A percentile compares a stretch with the other conserved stretches of the same genome.
Conservation (phyloP, 2,797 vertebrate species). For the Rhyacichthys aspro region DNA sequence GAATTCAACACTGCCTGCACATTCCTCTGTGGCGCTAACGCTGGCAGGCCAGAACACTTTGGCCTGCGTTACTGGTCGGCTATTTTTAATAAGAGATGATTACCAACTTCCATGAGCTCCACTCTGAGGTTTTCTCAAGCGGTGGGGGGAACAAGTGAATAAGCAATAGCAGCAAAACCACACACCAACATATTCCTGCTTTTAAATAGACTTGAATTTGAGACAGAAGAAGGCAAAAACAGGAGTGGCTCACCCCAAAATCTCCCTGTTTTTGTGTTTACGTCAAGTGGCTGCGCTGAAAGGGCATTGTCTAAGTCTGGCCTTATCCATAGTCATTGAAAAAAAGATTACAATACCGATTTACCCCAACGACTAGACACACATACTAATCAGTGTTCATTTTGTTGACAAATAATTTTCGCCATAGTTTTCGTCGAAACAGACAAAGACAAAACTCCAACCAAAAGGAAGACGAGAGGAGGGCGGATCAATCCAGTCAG, state of each 20-base stretch:
- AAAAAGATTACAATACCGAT: too few relatives aligned
- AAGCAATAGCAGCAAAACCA: conserved; percentile 41
- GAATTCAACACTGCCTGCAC: conserved; percentile 22
- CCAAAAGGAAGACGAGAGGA: too few relatives aligned
- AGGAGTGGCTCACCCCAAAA: conserved; percentile 8
- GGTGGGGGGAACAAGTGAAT: conserved; percentile 25
- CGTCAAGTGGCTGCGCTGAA: not conserved
- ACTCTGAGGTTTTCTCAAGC: conserved; percentile 46
- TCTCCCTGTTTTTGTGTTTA: conserved; percentile 24
- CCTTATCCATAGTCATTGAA: not conserved
- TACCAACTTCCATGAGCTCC: conserved; percentile 45
- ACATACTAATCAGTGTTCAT: too few relatives aligned
- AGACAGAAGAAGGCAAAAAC: conserved; percentile 17
- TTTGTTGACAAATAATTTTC: too few relatives aligned
- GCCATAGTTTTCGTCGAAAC: too few relatives aligned
- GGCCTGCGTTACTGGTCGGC: conserved; percentile 44
- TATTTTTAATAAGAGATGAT: conserved; percentile 62
- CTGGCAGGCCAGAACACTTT: conserved; percentile 23
- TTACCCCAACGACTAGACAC: too few relatives aligned
- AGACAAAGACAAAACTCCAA: too few relatives aligned
- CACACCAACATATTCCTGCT: conserved; percentile 22
- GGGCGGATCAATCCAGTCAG: too few relatives aligned
- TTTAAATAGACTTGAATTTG: conserved; percentile 20
- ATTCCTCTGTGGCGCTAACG: conserved; percentile 41
- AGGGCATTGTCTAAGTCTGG: not conserved